Evolutionary conservation across 2,113 vertebrate species (phyloP).

Genomic region (Planiliza haematocheilus): DNA sequence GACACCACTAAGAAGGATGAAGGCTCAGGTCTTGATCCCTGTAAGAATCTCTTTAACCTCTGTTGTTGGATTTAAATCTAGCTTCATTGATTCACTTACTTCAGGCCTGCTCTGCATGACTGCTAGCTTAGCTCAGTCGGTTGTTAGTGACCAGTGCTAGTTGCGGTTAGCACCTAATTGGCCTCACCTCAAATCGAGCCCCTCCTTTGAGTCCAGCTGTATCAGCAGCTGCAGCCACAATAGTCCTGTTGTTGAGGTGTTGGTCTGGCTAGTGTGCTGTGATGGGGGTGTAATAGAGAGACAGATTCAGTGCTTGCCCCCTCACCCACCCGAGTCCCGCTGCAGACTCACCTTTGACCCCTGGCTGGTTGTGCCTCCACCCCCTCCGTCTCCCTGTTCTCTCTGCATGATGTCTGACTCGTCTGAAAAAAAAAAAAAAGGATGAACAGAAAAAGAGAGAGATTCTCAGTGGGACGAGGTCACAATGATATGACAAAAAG

Average conservation of each 20-base stretch:
- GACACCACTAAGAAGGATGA: not conserved
- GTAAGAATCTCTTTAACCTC: not conserved
- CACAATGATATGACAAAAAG: conserved; percentile 43
- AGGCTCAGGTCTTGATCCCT: too few relatives aligned
- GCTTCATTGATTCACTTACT: conserved; percentile 2
- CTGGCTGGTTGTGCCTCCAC: conserved; percentile 29
- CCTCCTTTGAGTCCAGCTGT: conserved; percentile 59
- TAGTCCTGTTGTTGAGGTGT: conserved; percentile 65
- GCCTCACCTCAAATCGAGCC: conserved; percentile 26
- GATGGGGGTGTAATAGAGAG: conserved; percentile 12
- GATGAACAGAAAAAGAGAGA: conserved; percentile 13
- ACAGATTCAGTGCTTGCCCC: conserved; percentile 42
- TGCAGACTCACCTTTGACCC: conserved; percentile 76
- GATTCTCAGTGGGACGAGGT: conserved; percentile 45
- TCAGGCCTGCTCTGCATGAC: not conserved
- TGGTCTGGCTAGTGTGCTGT: conserved; percentile 27
- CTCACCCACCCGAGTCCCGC: conserved; percentile 49
- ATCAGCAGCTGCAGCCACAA: conserved; percentile 66
- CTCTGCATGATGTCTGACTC: conserved; percentile 49
- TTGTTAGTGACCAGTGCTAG: conserved; percentile 18
- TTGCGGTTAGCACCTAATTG: conserved; percentile 45
- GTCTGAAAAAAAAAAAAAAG: conserved; percentile 26
- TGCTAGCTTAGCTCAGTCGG: conserved; percentile 12
- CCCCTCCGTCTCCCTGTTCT: conserved; percentile 48
- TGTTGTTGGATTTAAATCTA: not conserved